Evolutionary conservation across 53 echinoderm and acorn worm genomes (phyloP), one percentile per base, ranked within the genome.

Genomic region (Antedon mediterranea): DNA sequence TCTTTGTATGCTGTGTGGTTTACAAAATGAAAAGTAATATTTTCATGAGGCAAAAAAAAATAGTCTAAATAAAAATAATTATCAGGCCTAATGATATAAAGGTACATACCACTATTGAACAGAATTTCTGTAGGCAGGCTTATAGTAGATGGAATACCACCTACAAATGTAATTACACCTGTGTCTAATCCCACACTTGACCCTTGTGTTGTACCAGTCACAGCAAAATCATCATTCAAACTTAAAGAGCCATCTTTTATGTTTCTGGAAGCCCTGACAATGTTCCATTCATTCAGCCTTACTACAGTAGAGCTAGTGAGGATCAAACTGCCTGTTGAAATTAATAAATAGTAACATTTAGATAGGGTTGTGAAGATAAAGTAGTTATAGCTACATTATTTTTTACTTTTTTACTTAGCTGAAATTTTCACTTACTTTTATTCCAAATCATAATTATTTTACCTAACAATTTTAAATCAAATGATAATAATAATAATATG

Each of bases 161-260:
- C 95, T 14, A 95, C 72, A 72, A 85, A 91, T 28, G 91, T 89
- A 32, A 43, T 30, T 29, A 78, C 78, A 7, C 91, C 87, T 0
- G 88, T 43, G 57, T 84, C 87, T 28, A 95, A 84, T 13, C 89
- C 84, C 0, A 87, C 78, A 73, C 87, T 85, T 4, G 43, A 43
- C 3, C 95, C 91, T 4, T 73, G 74, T 0, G 91, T 85, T 44
- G 85, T 84, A 57, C 95, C 95, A 70, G 43, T 87, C 28, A 80
- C 80, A 29, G 85, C 78, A 31, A 26, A 75, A 32, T 87, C 85
- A 75, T 87, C 83, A 83, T 89, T 78, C 33, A 95, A 30, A 29
- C 42, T 72, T 32, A 95, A 88, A 44, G 74, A 26, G 31, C 95
- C 95, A 4, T 79, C 76, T 30, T 30, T 78, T 4, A 79, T 81